Conservation (phyloP, 2,888 invertebrate species). For the Microctonus hyperodae region DNA sequence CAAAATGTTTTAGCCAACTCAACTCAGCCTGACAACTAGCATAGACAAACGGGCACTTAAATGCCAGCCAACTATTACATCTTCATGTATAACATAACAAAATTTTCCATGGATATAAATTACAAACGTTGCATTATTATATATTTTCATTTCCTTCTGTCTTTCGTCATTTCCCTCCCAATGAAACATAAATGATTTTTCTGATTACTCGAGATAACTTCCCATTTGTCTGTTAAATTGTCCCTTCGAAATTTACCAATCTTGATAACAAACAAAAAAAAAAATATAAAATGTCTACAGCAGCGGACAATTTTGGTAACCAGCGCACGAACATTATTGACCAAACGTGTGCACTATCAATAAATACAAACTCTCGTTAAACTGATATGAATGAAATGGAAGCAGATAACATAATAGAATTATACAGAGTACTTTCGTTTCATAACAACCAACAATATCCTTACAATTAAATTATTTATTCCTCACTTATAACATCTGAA, state of each 20-base stretch:
- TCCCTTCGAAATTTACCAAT: neutral
- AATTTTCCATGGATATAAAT: neutral
- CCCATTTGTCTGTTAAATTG: neutral
- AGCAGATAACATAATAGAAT: neutral
- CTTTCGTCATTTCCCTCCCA: neutral
- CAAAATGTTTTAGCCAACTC: slow-evolving; percentile 6
- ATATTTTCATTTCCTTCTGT: neutral
- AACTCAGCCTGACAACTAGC: neutral
- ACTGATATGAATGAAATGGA: neutral
- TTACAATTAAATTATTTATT: neutral
- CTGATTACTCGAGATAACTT: slow-evolving; percentile 8
- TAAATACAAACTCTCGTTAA: neutral
- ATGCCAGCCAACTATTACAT: neutral
- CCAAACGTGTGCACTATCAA: neutral
- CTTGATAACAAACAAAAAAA: neutral
- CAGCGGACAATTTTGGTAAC: neutral
- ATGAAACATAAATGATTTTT: slow-evolving; percentile 22
- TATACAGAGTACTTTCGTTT: neutral
- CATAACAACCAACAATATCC: neutral
- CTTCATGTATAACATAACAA: neutral
- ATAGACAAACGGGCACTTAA: slow-evolving; percentile 15
- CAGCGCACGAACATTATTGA: neutral
- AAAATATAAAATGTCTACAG: neutral
- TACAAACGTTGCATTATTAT: neutral
- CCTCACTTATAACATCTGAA: too few species aligned